phyloP scores from a whole-genome alignment of 37 sponge, comb jelly and placozoan species.

The Aplysina aerophoba region DNA sequence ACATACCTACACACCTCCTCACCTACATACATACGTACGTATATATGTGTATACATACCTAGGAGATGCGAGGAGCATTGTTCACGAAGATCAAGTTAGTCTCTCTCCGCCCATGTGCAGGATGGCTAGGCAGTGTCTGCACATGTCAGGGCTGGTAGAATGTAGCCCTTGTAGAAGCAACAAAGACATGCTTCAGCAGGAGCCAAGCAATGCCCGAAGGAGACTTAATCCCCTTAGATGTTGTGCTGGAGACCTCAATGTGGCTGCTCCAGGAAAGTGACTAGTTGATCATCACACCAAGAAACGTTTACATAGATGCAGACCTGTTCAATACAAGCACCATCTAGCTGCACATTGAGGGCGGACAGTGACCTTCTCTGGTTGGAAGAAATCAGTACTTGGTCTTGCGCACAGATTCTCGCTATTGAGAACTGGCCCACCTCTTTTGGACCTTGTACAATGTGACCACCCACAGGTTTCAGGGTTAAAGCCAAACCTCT shows the following conservation, averaged over 20 bases:
- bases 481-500: neutral
- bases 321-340: neutral
- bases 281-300: neutral
- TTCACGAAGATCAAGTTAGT: neutral
- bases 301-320: neutral
- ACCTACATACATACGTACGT: neutral
- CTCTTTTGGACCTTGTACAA: neutral
- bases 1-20: slow-evolving; percentile 1
- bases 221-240: neutral
- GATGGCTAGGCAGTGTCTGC: neutral
- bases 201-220: neutral
- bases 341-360: neutral
- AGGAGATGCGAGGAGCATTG: neutral
- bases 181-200: neutral
- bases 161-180: neutral
- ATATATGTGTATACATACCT: neutral
- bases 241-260: neutral
- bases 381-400: neutral
- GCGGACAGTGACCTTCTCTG: neutral
- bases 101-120: neutral
- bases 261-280: neutral
- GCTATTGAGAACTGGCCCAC: neutral
- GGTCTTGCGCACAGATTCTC: neutral
- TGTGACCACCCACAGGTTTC: neutral
- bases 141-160: neutral